A percentile compares a stretch with the other conserved stretches of the same genome.
phyloP scores from a whole-genome alignment of 1,140 invertebrate species.

The Drosophila elegans region DNA sequence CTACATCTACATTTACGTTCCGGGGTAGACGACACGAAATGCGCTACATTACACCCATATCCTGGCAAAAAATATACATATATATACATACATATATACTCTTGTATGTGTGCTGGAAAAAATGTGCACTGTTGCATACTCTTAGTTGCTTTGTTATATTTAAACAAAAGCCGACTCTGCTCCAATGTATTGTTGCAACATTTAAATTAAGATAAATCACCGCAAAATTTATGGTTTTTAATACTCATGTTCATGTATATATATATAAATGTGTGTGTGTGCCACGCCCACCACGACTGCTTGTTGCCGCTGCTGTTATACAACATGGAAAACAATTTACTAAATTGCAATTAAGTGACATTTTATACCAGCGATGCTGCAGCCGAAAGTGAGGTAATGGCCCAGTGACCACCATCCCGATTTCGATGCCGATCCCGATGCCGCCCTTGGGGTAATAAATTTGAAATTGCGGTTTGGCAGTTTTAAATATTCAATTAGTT shows the following conservation, averaged over 20 bases:
- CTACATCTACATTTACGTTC: constrained; percentile 18
- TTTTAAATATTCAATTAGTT: constrained; percentile 84
- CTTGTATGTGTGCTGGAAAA: constrained; percentile 18
- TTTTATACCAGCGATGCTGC: constrained; percentile 66
- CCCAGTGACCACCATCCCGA: constrained; percentile 26
- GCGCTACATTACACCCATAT: constrained; percentile 33
- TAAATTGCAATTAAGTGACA: constrained; percentile 85
- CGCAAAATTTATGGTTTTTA: constrained; percentile 85
- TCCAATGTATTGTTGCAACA: constrained; percentile 80
- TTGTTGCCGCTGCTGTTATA: constrained; percentile 80
- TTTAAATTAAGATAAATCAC: constrained; percentile 85
- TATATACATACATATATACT: neutral
- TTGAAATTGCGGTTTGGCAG: constrained; percentile 84
- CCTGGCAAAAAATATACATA: neutral
- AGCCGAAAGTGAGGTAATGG: constrained; percentile 40
- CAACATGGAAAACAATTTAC: constrained; percentile 84
- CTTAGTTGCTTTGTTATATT: constrained; percentile 81
- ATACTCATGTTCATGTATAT: constrained; percentile 50
- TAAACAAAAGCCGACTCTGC: constrained; percentile 71
- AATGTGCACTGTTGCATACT: constrained; percentile 70
- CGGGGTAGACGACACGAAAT: constrained; percentile 47
- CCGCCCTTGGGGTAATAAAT: constrained; percentile 70
- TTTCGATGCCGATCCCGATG: neutral
- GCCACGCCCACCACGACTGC: constrained; percentile 40
- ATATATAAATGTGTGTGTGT: constrained; percentile 2